Evolutionary conservation across 2,113 vertebrate genomes (phyloP).

Genomic region (Cryptomyrus ogoouensis): DNA sequence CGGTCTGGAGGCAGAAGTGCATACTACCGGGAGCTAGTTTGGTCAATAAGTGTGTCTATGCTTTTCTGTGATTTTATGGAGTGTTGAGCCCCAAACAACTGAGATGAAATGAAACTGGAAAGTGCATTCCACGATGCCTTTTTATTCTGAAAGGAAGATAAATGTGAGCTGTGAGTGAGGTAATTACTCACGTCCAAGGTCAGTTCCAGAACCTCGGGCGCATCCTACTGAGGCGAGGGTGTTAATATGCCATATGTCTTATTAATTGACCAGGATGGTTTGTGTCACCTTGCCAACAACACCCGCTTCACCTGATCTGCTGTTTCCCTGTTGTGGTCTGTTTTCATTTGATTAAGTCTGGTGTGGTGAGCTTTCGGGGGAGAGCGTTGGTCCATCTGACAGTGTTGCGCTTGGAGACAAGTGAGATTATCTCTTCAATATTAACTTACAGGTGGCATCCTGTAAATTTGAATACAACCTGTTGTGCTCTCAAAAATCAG

Average conservation of each 20-base stretch:
- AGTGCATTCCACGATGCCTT: not conserved
- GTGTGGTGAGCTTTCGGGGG: not conserved
- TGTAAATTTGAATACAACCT: not conserved
- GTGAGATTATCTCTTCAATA: not conserved
- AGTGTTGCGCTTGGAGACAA: not conserved
- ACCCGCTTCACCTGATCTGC: conserved; percentile 18
- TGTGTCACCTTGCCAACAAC: conserved; percentile 20
- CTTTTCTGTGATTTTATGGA: not conserved
- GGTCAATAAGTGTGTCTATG: not conserved
- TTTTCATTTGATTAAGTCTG: conserved; percentile 9
- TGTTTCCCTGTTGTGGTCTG: not conserved
- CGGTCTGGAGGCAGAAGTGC: not conserved
- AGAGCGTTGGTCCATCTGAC: not conserved
- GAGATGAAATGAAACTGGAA: not conserved
- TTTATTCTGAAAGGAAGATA: conserved; percentile 3
- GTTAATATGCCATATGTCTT: conserved; percentile 33
- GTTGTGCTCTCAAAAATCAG: not conserved
- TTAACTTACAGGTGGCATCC: conserved; percentile 1
- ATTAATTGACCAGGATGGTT: conserved; percentile 22
- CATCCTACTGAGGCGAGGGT: conserved; percentile 24
- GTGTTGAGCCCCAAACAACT: not conserved
- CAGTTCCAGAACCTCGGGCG: conserved; percentile 15
- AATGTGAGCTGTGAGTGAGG: conserved; percentile 12
- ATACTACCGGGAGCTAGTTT: not conserved
- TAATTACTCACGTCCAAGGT: conserved; percentile 29